Conservation (phyloP, 2,797 vertebrate genomes). For the Triplophysa bombifrons region DNA sequence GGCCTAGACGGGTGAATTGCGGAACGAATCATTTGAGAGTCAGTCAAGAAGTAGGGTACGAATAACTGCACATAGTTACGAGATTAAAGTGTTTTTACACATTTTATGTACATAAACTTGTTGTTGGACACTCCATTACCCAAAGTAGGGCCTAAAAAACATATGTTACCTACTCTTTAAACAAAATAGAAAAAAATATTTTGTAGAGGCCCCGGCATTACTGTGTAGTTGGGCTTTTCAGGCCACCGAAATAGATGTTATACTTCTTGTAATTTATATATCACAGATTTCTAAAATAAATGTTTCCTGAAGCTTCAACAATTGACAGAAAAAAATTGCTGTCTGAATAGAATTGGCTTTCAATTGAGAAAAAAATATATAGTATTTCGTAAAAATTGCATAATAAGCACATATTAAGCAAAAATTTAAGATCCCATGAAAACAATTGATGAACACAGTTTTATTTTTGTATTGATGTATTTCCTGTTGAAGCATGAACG, state of each 20-base stretch:
- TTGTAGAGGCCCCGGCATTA: not conserved
- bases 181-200: too few relatives aligned
- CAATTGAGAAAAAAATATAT: conserved; percentile 1
- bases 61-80: too few relatives aligned
- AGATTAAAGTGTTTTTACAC: too few relatives aligned
- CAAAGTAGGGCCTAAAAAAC: too few relatives aligned
- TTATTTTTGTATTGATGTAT: too few relatives aligned
- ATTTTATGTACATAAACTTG: too few relatives aligned
- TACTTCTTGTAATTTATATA: not conserved
- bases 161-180: too few relatives aligned
- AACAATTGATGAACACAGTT: not conserved
- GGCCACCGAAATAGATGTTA: conserved; percentile 3
- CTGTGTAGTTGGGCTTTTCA: not conserved
- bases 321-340: not conserved
- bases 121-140: too few relatives aligned
- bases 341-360: not conserved
- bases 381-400: not conserved
- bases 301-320: conserved; percentile 1
- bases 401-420: not conserved
- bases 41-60: too few relatives aligned
- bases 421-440: not conserved
- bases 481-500: too few relatives aligned
- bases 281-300: conserved; percentile 18
- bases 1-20: too few relatives aligned
- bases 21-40: too few relatives aligned